phyloP scores from a whole-genome alignment of 2,888 invertebrate species.

The Heteropelma amictum region DNA sequence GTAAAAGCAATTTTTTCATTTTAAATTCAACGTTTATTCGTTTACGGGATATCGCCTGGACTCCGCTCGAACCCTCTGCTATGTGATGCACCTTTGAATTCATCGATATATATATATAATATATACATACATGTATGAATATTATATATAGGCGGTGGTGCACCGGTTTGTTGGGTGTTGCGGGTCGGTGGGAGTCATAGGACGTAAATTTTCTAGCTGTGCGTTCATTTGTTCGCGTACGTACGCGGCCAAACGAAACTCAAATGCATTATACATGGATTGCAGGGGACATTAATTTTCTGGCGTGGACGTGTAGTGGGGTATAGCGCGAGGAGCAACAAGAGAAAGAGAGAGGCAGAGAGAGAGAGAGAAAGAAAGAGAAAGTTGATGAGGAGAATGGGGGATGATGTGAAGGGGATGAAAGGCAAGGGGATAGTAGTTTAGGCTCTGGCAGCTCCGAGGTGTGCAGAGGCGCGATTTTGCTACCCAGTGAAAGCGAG shows the following conservation, averaged over 20 bases:
- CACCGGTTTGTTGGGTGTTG: constrained; percentile 36
- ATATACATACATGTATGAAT: background rate
- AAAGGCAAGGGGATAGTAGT: constrained; percentile 24
- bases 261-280: constrained; percentile 78
- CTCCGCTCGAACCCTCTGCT: background rate
- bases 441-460: constrained; percentile 23
- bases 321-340: constrained; percentile 47
- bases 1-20: no score
- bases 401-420: constrained; percentile 46
- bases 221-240: constrained; percentile 74
- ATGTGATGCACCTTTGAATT: constrained; percentile 17
- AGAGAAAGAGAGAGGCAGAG: constrained; percentile 30
- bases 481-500: constrained; percentile 38
- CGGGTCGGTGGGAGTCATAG: constrained; percentile 57
- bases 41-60: background rate
- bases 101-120: background rate
- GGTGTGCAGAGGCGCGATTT: constrained; percentile 40
- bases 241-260: constrained; percentile 70
- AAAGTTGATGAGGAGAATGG: constrained; percentile 43
- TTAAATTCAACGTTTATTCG: background rate
- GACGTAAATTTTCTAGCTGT: constrained; percentile 77
- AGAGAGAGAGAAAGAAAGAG: constrained; percentile 27
- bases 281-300: constrained; percentile 78
- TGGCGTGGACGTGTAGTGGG: constrained; percentile 76
- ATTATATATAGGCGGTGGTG: constrained; percentile 25